phyloP scores from a whole-genome alignment of 2,888 invertebrate species.

The Chalcis sispes region DNA sequence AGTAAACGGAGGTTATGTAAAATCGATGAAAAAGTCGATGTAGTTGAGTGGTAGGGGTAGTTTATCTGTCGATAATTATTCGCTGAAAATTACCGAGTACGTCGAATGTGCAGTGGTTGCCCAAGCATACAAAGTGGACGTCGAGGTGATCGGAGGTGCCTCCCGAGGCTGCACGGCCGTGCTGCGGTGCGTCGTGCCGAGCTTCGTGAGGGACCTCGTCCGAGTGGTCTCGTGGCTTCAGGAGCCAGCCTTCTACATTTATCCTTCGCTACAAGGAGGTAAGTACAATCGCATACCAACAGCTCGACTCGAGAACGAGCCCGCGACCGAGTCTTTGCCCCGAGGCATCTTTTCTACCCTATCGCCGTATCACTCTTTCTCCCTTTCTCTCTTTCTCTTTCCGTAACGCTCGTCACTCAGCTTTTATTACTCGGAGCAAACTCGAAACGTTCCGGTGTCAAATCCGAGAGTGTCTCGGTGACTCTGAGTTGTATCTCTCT shows the following conservation, averaged over 20 bases:
- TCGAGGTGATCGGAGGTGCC: conserved; percentile 82
- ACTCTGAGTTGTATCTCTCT: too few species aligned
- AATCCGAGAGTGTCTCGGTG: too few species aligned
- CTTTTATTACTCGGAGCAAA: not conserved
- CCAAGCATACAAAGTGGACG: conserved; percentile 85
- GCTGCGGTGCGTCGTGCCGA: conserved; percentile 84
- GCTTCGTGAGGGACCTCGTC: conserved; percentile 85
- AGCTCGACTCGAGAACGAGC: not conserved
- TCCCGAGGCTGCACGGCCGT: conserved; percentile 85
- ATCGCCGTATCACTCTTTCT: not conserved
- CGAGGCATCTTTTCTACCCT: not conserved
- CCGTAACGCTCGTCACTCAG: not conserved
- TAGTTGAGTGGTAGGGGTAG: too few species aligned
- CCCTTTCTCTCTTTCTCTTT: conserved; percentile 23
- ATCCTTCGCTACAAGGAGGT: conserved; percentile 87
- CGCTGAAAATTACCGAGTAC: not conserved
- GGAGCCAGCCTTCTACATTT: conserved; percentile 85
- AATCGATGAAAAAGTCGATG: too few species aligned
- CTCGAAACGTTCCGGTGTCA: too few species aligned
- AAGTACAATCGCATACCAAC: conserved; percentile 69
- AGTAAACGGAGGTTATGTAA: too few species aligned
- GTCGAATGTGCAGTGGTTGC: conserved; percentile 80
- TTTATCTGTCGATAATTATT: too few species aligned
- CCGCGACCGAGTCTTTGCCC: not conserved
- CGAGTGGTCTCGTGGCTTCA: conserved; percentile 86